Base-by-base conservation (phyloP, 2,888 invertebrate genomes). In the Lochmaea capreae region DNA sequence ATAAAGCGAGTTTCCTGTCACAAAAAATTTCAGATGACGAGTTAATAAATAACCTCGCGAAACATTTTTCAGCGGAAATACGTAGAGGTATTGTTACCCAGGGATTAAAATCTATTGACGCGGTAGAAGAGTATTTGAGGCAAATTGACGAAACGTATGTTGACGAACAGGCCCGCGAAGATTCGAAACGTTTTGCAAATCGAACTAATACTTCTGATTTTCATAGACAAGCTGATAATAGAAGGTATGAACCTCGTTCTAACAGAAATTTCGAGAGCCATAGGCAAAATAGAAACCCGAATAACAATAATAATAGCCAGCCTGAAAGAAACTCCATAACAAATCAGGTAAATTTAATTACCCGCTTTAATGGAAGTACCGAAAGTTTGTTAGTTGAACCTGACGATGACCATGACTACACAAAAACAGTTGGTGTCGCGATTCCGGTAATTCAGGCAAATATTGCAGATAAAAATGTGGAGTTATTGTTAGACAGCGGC, bases 31-130 rank as follows among this genome's bases (percentile, higher is more conserved):
- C 67, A 11, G 62, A 67, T 12, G 59, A 43, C 18, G 61, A 75
- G 46, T 54, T 76, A 62, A 54, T 72, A 16, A 18, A 14, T 6
- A 58, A 66, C 42, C 18, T 72, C n/a, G 18, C 65, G 12, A 72
- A 72, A 59, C 73, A 73, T 73, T 77, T 77, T 70, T 11, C 71
- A 5, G 33, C 68, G 4, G 73, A 77, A 26, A 49, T 77, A 9
- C 67, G 67, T 43, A 62, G 73, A 42, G 77, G 75, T 49, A 71
- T 77, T 33, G 54, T 77, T 10, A 73, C 72, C 0, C 65, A 65
- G 43, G 75, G 74, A n/a, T 59, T 72, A 14, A 58, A 49, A 42
- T 69, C 62, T 10, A n/a, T 72, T 5, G 77, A 77, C 14, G 71
- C 68, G 12, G 69, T 77, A 4, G 77, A 77, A 46, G 72, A 69